A percentile compares a stretch with the other conserved stretches of the same genome.
Evolutionary conservation across 1,140 invertebrate genomes (phyloP).

Genomic region (Atta texana): DNA sequence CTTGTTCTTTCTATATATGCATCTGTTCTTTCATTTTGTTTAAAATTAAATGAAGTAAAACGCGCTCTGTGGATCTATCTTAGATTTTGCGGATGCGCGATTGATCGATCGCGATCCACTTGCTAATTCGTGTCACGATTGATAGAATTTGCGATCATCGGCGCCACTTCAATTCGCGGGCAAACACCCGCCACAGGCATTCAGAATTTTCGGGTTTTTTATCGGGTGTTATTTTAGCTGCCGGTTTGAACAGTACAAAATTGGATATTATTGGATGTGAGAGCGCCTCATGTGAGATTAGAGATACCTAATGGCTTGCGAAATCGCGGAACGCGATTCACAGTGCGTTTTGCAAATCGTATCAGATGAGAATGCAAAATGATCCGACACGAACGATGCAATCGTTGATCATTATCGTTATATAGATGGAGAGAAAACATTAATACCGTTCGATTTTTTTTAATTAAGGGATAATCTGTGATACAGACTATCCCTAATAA

Average conservation of each 20-base stretch:
- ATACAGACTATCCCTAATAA: too few species aligned
- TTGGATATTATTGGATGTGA: constrained; percentile 60
- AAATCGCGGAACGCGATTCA: neutral
- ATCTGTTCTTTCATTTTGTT: neutral
- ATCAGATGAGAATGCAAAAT: neutral
- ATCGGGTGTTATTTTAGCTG: constrained; percentile 48
- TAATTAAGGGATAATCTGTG: neutral
- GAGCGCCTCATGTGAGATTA: constrained; percentile 2
- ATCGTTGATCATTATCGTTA: constrained; percentile 12
- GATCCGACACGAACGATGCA: neutral
- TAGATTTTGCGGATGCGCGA: neutral
- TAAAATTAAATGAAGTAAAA: neutral
- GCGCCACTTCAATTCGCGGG: constrained; percentile 25
- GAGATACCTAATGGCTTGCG: constrained; percentile 17
- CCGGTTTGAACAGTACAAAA: constrained; percentile 6
- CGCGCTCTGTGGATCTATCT: neutral
- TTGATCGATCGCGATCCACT: neutral
- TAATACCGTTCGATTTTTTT: neutral
- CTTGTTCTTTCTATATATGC: too few species aligned
- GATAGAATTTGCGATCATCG: constrained; percentile 40
- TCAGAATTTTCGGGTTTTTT: constrained; percentile 30
- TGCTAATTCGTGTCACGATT: constrained; percentile 30
- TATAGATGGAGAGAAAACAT: neutral
- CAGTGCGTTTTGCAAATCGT: constrained; percentile 1
- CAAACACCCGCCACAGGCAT: constrained; percentile 37